Conservation (phyloP, 1,140 invertebrate species). For the Drosophila lacteicornis region DNA sequence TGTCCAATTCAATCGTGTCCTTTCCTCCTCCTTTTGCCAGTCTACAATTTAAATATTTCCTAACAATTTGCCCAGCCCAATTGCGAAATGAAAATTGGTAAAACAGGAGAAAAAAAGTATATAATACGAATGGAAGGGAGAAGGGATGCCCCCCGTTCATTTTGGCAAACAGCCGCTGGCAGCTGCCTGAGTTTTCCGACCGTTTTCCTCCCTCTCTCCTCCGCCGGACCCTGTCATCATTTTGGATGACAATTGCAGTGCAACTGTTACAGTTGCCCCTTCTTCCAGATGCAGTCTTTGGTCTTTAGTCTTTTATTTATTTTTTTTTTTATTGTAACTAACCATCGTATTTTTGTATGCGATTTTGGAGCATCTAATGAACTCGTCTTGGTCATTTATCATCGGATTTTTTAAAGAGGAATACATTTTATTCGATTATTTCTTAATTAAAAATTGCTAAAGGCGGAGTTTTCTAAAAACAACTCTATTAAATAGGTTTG, state of each 20-base stretch:
- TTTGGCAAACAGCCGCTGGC: slow-evolving; percentile 65
- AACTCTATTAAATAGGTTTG: no score
- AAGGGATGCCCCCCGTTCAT: slow-evolving; percentile 39
- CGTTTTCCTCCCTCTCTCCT: no score
- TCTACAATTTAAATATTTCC: slow-evolving; percentile 63
- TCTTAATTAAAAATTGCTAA: no score
- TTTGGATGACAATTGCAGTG: slow-evolving; percentile 71
- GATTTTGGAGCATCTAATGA: slow-evolving; percentile 15
- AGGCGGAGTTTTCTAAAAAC: no score
- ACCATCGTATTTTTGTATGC: slow-evolving; percentile 5
- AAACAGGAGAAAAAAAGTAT: slow-evolving; percentile 1
- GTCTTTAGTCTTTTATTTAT: neutral
- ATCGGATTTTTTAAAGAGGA: neutral
- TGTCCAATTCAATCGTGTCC: slow-evolving; percentile 22
- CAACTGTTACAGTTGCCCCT: slow-evolving; percentile 50
- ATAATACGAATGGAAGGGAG: neutral
- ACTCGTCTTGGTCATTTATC: slow-evolving; percentile 1
- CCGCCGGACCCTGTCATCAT: slow-evolving; percentile 33
- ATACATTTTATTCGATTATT: neutral
- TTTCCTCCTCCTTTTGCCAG: neutral
- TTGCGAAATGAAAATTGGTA: slow-evolving; percentile 34
- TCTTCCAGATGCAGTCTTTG: neutral
- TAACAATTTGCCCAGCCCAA: slow-evolving; percentile 29
- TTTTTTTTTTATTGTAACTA: slow-evolving; percentile 5
- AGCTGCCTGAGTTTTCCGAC: slow-evolving; percentile 17